Evolutionary conservation across 2,113 vertebrate genomes (phyloP), one percentile per base, ranked within the genome.

Genomic region (Muscicapa adusta): DNA sequence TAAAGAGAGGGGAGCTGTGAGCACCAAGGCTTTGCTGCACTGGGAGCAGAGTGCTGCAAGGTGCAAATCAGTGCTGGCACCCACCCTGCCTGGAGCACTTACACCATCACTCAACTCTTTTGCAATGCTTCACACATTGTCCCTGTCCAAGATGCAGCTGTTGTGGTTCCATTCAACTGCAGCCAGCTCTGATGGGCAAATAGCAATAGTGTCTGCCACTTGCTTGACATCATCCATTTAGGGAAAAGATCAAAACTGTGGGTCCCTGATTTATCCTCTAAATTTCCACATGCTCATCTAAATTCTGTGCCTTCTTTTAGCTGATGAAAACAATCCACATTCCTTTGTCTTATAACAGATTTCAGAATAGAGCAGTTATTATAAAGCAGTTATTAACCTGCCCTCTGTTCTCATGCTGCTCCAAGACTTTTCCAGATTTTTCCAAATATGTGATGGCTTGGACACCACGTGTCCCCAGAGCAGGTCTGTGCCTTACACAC

Each of bases 81-180:
- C 17, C 0, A 0, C 33, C 60, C 75, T 85, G 20, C 56, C 66
- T 40, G 3, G 5, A 5, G 34, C 19, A 24, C 6, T 73, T 18
- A 17, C 24, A 31, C 4, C 74, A 2, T 19, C 9, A 22, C 36
- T 22, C 42, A 58, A 8, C 14, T 18, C 11, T 50, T 74, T 31
- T 18, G 9, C 62, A 66, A 6, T 4, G 4, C 34, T 75, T 61
- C 74, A 34, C 4, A 3, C 15, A 5, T 9, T n/a, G 13, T 18
- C 34, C 8, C 53, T 50, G 60, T 9, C 43, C 28, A 48, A 48
- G 66, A 22, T 13, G 34, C 47, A 53, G 48, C 24, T 45, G 26
- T 2, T 29, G 43, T 43, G 14, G 25, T 54, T 14, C 19, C 58
- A 63, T 4, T 23, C 38, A 63, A 3, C 5, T 6, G 0, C 81